Percentiles rank a stretch among this genome's conserved stretches.
phyloP scores from a whole-genome alignment of 2,888 invertebrate genomes.

The Melanostoma scalare region DNA sequence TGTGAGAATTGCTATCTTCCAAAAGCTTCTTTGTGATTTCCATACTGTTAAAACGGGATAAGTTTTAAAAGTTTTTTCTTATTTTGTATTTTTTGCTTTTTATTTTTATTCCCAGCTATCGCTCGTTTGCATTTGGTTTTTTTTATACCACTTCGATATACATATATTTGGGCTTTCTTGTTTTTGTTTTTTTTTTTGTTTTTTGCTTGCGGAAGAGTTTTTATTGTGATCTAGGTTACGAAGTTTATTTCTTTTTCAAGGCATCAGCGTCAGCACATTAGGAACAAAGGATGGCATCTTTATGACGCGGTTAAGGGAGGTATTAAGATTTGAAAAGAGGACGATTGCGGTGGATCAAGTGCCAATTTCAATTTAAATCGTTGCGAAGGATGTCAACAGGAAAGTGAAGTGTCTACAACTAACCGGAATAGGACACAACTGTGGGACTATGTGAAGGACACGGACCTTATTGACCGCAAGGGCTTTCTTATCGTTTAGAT shows the following conservation, averaged over 20 bases:
- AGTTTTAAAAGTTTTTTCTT: slow-evolving; percentile 52
- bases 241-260: slow-evolving; percentile 30
- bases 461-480: no score
- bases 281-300: slow-evolving; percentile 35
- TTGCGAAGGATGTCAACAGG: no score
- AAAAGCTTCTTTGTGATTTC: slow-evolving; percentile 68
- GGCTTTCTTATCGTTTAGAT: background rate
- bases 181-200: background rate
- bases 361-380: background rate
- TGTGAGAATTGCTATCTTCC: slow-evolving; percentile 38
- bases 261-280: slow-evolving; percentile 48
- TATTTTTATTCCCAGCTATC: background rate
- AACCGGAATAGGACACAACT: no score
- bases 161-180: slow-evolving; percentile 11
- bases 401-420: no score
- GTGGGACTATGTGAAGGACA: no score
- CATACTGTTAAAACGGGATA: slow-evolving; percentile 68
- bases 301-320: slow-evolving; percentile 32
- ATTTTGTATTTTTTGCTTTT: slow-evolving; percentile 5
- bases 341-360: slow-evolving; percentile 17
- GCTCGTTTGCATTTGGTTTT: slow-evolving; percentile 65
- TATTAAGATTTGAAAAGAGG: slow-evolving; percentile 29
- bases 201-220: slow-evolving; percentile 9
- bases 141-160: slow-evolving; percentile 60
- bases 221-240: slow-evolving; percentile 10